phyloP scores from a whole-genome alignment of 2,113 vertebrate species.

The Suncus etruscus region DNA sequence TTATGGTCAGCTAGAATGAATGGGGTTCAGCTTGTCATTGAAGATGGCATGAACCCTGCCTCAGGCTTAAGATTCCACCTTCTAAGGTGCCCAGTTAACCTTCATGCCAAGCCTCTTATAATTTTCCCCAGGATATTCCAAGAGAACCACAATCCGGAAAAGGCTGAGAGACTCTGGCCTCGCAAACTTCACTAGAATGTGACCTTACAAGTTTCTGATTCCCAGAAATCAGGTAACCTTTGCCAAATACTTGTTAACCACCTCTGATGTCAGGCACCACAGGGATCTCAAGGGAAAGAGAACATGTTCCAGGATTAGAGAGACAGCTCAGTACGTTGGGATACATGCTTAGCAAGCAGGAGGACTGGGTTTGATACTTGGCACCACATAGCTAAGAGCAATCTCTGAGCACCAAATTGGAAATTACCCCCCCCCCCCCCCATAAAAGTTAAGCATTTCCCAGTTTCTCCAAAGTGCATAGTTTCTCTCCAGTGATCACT shows the following conservation, averaged over 20 bases:
- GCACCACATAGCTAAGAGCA: too few species aligned
- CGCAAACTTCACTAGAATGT: neutral
- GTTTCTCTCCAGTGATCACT: neutral
- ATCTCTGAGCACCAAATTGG: too few species aligned
- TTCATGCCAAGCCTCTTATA: neutral
- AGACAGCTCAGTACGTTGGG: too few species aligned
- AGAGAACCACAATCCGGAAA: too few species aligned
- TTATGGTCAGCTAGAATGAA: neutral
- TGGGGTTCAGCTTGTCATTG: neutral
- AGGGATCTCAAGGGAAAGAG: neutral
- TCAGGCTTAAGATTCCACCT: neutral
- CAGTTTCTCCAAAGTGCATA: neutral
- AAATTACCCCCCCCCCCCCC: too few species aligned
- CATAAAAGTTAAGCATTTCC: neutral
- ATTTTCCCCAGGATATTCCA: too few species aligned
- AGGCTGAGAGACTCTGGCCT: neutral
- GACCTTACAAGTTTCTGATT: neutral
- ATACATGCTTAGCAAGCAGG: too few species aligned
- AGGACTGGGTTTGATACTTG: too few species aligned
- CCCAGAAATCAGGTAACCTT: neutral
- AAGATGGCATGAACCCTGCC: neutral
- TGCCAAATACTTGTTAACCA: neutral
- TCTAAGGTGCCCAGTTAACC: too few species aligned
- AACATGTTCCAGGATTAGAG: neutral
- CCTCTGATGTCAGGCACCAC: neutral